Conservation (phyloP, 2,888 invertebrate genomes). For the Mythimna pallens region DNA sequence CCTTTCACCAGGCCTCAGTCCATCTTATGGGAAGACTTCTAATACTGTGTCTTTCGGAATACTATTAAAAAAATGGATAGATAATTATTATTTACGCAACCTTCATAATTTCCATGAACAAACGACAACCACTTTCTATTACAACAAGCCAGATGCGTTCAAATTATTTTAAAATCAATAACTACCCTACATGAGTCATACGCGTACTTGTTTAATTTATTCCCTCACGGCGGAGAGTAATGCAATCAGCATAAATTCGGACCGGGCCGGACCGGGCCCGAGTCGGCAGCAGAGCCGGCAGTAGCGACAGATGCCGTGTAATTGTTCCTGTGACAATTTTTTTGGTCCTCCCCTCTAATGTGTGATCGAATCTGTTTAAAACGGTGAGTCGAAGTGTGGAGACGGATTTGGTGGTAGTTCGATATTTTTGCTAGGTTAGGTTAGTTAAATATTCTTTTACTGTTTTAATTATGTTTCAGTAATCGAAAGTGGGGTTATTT, state of each 20-base stretch:
- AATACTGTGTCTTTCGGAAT: no score
- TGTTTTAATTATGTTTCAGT: background rate
- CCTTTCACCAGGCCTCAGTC: no score
- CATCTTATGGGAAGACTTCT: no score
- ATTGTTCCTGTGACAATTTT: constrained; percentile 89
- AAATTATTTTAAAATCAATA: constrained; percentile 52
- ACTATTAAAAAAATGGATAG: no score
- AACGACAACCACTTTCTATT: constrained; percentile 4
- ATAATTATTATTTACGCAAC: no score
- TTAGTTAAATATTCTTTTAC: no score
- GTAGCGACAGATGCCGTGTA: constrained; percentile 88
- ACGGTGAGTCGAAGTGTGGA: constrained; percentile 71
- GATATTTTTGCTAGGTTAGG: background rate
- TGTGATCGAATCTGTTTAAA: constrained; percentile 89
- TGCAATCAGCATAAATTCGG: constrained; percentile 89
- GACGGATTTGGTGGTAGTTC: constrained; percentile 56
- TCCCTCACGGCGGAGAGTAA: constrained; percentile 75
- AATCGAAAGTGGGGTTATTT: no score
- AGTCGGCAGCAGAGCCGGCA: constrained; percentile 41
- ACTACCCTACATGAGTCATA: constrained; percentile 67
- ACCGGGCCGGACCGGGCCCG: constrained; percentile 46
- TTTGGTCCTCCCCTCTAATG: constrained; percentile 84
- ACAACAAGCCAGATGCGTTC: constrained; percentile 21
- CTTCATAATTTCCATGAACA: background rate
- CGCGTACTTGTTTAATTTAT: constrained; percentile 70